Base-by-base conservation (phyloP, 1,140 invertebrate genomes). In the Drosophila ficusphila region DNA sequence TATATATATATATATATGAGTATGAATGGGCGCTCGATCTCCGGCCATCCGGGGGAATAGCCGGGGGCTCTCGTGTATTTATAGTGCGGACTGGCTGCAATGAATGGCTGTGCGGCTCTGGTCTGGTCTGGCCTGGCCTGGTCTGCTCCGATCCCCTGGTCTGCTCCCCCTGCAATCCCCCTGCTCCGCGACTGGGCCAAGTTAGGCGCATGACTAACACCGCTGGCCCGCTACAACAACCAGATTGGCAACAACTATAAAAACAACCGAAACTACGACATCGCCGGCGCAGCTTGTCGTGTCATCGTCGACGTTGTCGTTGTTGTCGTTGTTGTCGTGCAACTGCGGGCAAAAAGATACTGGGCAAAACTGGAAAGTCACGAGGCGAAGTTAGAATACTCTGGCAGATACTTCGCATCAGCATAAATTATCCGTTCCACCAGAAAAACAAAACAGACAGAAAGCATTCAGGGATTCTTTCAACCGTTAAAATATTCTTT, bases 141-240 rank as follows among this genome's bases (percentile, higher is more conserved):
- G 53, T 42, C 68, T 48, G 39, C 3, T 42, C 39, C 31, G 44
- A n/a, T n/a, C n/a, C n/a, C n/a, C n/a, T n/a, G n/a, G n/a, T n/a
- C n/a, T n/a, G 25, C 49, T 53, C 53, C 62, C 65, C 31, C 14
- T 27, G n/a, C 14, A 7, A 14, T 3, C 33, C 0, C 19, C 54
- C 29, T 58, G 38, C 51, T 42, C 61, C 39, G 54, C 71, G 72
- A 41, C 60, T 74, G 56, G 79, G 62, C 81, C 81, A 81, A 77
- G 68, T 86, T 86, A 88, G 85, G 81, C 64, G 81, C 83, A 86
- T 86, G 82, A 86, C 82, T 88, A 86, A 88, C 83, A 68, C 62
- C 69, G 82, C 79, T 74, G 82, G 81, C 77, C 65, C 81, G 75
- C 79, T 65, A 67, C 82, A 81, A 69, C 76, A 56, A 67, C 77